Evolutionary conservation across 2,888 invertebrate genomes (phyloP).

Genomic region (Drosophila acutilabella): DNA sequence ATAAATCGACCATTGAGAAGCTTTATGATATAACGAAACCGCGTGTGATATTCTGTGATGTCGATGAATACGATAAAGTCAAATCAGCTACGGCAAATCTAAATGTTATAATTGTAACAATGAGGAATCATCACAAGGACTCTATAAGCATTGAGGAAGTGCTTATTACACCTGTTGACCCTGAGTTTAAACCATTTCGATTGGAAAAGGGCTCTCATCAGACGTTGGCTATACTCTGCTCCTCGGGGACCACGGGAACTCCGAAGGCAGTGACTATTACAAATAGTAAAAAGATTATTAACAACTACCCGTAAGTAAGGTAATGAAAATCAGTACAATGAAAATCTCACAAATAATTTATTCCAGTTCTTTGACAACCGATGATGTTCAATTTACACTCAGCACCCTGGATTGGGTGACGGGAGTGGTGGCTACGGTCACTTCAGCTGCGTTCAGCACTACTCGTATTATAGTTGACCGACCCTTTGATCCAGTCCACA

Average conservation of each 20-base stretch:
- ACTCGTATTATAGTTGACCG: constrained; percentile 74
- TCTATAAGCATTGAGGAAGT: constrained; percentile 49
- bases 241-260: constrained; percentile 81
- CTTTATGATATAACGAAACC: constrained; percentile 70
- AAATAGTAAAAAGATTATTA: constrained; percentile 54
- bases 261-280: constrained; percentile 77
- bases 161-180: constrained; percentile 35
- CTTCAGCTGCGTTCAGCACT: constrained; percentile 63
- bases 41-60: constrained; percentile 62
- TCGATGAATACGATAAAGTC: constrained; percentile 59
- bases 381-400: constrained; percentile 68
- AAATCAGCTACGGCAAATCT: constrained; percentile 32
- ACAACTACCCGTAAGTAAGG: constrained; percentile 26
- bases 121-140: constrained; percentile 51
- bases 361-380: constrained; percentile 49
- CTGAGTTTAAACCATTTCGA: constrained; percentile 56
- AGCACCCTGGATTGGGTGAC: constrained; percentile 73
- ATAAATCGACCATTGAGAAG: constrained; percentile 50
- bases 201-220: constrained; percentile 73
- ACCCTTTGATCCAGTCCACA: constrained; percentile 60
- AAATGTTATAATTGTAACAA: constrained; percentile 53
- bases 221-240: constrained; percentile 77
- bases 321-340: background rate
- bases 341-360: background rate
- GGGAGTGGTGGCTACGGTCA: constrained; percentile 61